Evolutionary conservation across 2,113 vertebrate genomes (phyloP).

Genomic region (Strix aluco): DNA sequence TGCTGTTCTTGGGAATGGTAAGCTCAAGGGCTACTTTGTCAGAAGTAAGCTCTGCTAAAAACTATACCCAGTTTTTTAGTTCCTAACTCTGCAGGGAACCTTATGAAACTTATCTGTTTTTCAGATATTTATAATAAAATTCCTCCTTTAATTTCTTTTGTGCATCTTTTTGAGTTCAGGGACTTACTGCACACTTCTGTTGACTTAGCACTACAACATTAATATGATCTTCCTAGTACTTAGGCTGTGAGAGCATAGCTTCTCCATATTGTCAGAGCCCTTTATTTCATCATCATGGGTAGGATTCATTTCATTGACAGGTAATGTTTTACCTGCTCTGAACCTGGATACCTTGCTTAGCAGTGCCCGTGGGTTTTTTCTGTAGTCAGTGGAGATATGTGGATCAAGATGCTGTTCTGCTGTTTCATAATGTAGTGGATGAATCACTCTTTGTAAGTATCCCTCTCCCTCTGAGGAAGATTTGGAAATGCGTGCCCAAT

Average conservation of each 20-base stretch:
- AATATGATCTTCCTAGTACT: background rate
- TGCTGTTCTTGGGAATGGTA: background rate
- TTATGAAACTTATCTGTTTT: background rate
- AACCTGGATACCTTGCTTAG: background rate
- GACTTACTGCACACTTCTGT: background rate
- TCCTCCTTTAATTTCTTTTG: background rate
- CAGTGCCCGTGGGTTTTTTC: background rate
- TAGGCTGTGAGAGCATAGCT: background rate
- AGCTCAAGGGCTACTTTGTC: background rate
- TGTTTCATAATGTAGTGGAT: background rate
- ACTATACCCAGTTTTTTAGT: background rate
- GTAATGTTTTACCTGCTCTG: background rate
- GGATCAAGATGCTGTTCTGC: background rate
- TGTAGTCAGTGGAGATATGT: background rate
- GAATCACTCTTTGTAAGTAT: background rate
- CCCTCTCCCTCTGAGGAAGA: background rate
- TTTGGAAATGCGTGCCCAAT: background rate
- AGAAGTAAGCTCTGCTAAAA: background rate
- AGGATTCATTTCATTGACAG: background rate
- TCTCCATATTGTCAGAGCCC: background rate
- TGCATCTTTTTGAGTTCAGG: background rate
- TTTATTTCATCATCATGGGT: background rate
- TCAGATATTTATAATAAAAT: background rate
- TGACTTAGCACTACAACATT: background rate
- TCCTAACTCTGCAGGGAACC: background rate